These are phyloP conservation scores for Rhea pennata DNA, from an alignment of 2,113 vertebrate species.

Conservation along the genomic window DNA sequence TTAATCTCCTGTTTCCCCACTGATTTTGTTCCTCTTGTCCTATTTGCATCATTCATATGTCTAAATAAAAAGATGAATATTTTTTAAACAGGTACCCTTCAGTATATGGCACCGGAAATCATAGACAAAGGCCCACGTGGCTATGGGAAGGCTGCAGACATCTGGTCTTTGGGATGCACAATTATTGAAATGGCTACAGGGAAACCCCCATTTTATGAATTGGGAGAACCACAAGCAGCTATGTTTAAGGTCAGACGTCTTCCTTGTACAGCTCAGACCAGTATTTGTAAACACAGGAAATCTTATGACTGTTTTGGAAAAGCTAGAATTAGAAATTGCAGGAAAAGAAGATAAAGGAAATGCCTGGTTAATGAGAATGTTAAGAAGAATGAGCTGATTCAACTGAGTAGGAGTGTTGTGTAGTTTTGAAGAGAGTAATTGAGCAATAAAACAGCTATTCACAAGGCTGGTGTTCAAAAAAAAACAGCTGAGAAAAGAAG, in stretches of 20 bases:
- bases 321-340: neutral
- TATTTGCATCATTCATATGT: neutral
- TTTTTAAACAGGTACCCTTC: slow-evolving; percentile 88
- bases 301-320: neutral
- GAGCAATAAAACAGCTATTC: neutral
- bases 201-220: slow-evolving; percentile 95
- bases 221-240: slow-evolving; percentile 97
- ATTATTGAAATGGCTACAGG: slow-evolving; percentile 99
- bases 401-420: neutral
- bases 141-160: slow-evolving; percentile 97
- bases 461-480: neutral
- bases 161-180: slow-evolving; percentile 98
- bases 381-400: neutral
- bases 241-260: slow-evolving; percentile 94
- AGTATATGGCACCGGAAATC: slow-evolving; percentile 99
- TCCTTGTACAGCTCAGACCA: neutral
- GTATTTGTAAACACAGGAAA: slow-evolving; percentile 22
- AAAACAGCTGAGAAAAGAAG: neutral
- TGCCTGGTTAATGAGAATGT: neutral
- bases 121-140: slow-evolving; percentile 97
- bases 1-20: neutral
- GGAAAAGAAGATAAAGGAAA: neutral
- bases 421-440: neutral
- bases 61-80: neutral
- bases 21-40: neutral